phyloP scores from a whole-genome alignment of 2,797 vertebrate genomes.

The Enteromius trimaculatus region DNA sequence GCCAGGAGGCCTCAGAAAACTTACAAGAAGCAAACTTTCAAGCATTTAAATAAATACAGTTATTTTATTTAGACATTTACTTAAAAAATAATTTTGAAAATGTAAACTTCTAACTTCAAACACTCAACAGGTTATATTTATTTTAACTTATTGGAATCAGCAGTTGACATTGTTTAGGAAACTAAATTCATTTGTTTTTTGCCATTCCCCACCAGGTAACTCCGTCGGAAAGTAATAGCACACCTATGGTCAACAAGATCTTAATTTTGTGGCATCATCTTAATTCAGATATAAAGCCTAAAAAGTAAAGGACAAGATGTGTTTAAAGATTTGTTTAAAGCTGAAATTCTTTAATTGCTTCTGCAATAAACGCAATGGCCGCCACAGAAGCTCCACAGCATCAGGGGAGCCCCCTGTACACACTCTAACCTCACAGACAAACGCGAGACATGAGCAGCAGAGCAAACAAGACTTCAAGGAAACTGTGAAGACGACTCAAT shows the following conservation, averaged over 20 bases:
- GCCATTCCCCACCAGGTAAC: neutral
- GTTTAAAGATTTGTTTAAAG: neutral
- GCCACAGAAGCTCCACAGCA: neutral
- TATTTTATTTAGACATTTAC: no score
- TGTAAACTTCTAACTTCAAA: neutral
- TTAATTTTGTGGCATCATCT: neutral
- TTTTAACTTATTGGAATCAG: neutral
- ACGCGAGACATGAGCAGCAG: constrained; percentile 1
- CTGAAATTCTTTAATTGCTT: constrained; percentile 1
- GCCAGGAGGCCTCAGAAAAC: no score
- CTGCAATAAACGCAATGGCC: neutral
- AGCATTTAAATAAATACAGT: no score
- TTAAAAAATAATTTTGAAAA: neutral
- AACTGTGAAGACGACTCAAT: neutral
- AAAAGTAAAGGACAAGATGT: neutral
- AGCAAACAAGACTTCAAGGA: neutral
- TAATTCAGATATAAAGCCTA: neutral
- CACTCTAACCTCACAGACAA: constrained; percentile 6
- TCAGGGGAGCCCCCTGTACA: constrained; percentile 8
- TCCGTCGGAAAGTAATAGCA: neutral
- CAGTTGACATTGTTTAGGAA: neutral
- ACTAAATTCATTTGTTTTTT: neutral
- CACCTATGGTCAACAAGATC: neutral
- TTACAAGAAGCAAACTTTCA: no score
- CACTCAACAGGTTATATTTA: neutral